Base-by-base conservation (phyloP, 2,797 vertebrate genomes). In the Enteromius trimaculatus region DNA sequence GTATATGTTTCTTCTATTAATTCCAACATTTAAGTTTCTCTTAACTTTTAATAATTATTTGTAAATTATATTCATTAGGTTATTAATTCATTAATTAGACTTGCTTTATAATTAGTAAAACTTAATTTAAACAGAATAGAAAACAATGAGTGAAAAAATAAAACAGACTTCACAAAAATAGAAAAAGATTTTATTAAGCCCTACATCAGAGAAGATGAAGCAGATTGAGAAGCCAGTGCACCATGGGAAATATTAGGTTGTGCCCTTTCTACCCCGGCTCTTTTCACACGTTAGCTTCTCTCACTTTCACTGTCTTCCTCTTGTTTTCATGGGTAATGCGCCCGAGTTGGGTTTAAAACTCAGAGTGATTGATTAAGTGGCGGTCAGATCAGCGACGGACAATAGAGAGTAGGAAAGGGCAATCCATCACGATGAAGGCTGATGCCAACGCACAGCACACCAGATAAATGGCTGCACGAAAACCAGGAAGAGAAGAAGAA, bases 391-490 rank as follows among this genome's bases (percentile, higher is more conserved):
- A 66, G 88, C 89, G 83, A 88, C 66, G 65, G 89, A 93, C 90
- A 92, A 92, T 88, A 90, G 92, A 93, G 90, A 86, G 74, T 62
- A 76, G 89, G 90, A 89, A 85, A 79, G 80, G 86, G 82, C 88
- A 85, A 94, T 95, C 87, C 86, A 93, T 94, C 93, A 94, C 88
- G 4, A 55, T 91, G 92, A 93, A 92, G 90, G 92, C 89, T 92
- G 86, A 87, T 86, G 91, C 91, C 88, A 84, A 31, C 84, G 76
- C 77, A 34, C 79, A 84, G 88, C 86, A 88, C 86, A 81, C 74
- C 58, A 93, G 92, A 94, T 92, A 86, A 93, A 93, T 93, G 90
- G 85, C 85, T 55, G 39, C 75, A 42, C 47, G 3, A 26, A 39
- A 49, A 76, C 53, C 31, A 75, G 68, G 74, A 42, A 76, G 79